phyloP scores from a whole-genome alignment of 2,113 vertebrate species.

The Bucco capensis region DNA sequence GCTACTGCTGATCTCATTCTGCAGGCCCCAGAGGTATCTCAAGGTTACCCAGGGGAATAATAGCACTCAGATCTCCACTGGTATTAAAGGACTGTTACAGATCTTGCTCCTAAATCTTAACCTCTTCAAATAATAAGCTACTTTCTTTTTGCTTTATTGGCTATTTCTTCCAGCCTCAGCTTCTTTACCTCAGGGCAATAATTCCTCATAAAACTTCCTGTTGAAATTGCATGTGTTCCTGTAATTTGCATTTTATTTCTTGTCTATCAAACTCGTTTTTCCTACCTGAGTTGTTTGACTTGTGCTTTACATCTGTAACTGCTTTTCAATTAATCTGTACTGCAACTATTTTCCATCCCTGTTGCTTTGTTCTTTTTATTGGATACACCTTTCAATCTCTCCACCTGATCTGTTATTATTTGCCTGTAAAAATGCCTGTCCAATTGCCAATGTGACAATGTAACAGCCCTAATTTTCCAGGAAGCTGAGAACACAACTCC shows the following conservation, averaged over 20 bases:
- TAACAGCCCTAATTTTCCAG: not conserved
- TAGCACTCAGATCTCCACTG: not conserved
- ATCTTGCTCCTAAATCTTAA: conserved; percentile 13
- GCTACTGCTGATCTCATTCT: not conserved
- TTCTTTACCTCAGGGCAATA: conserved; percentile 24
- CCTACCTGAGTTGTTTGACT: not conserved
- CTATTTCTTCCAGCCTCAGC: conserved; percentile 12
- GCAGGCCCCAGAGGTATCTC: not conserved
- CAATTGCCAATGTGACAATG: not conserved
- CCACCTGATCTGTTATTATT: not conserved
- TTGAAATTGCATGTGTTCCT: conserved; percentile 35
- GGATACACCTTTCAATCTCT: not conserved
- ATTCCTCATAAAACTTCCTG: conserved; percentile 42
- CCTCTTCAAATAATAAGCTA: conserved; percentile 49
- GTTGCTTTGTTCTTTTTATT: conserved; percentile 10
- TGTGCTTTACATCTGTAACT: not conserved
- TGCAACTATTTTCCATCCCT: not conserved
- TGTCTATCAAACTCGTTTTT: conserved; percentile 1
- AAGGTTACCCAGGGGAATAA: conserved; percentile 11
- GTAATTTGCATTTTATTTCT: conserved; percentile 32
- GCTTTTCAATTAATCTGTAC: not conserved
- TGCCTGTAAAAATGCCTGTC: not conserved
- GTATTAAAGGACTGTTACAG: not conserved
- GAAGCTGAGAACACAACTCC: not conserved
- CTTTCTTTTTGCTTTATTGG: conserved; percentile 7